phyloP scores from a whole-genome alignment of 2,888 invertebrate genomes.

The Apodemia hepburni region DNA sequence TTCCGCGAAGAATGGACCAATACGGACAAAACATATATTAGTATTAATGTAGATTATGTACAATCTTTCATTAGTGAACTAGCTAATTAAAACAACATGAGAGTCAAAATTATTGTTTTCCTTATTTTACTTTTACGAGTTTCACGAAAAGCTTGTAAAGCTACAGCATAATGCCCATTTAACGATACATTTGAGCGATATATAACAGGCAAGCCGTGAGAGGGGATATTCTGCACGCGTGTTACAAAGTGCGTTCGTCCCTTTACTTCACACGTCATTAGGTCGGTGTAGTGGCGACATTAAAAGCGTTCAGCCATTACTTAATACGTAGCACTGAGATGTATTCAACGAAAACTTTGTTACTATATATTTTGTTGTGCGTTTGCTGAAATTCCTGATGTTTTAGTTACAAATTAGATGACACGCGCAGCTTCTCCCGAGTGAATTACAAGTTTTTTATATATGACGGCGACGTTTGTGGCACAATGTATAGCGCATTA shows the following conservation, averaged over 20 bases:
- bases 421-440: too few relatives aligned
- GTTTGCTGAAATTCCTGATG: neutral
- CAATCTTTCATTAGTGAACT: too few relatives aligned
- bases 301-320: constrained; percentile 22
- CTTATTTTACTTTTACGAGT: neutral
- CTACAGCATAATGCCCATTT: constrained; percentile 1
- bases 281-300: constrained; percentile 19
- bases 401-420: neutral
- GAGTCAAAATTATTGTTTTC: neutral
- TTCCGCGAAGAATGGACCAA: too few relatives aligned
- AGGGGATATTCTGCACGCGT: constrained; percentile 16
- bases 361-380: neutral
- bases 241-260: constrained; percentile 21
- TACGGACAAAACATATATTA: too few relatives aligned
- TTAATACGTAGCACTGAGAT: neutral
- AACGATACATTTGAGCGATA: constrained; percentile 5
- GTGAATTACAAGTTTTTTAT: too few relatives aligned
- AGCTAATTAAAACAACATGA: too few relatives aligned
- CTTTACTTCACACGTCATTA: constrained; percentile 28
- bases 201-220: neutral
- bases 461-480: too few relatives aligned
- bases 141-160: constrained; percentile 2
- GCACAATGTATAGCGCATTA: too few relatives aligned
- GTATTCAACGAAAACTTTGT: constrained; percentile 5
- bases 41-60: too few relatives aligned